Percentiles rank a stretch among this genome's conserved stretches.
phyloP scores from a whole-genome alignment of 2,888 invertebrate genomes.

The Cerceris ruficornis region DNA sequence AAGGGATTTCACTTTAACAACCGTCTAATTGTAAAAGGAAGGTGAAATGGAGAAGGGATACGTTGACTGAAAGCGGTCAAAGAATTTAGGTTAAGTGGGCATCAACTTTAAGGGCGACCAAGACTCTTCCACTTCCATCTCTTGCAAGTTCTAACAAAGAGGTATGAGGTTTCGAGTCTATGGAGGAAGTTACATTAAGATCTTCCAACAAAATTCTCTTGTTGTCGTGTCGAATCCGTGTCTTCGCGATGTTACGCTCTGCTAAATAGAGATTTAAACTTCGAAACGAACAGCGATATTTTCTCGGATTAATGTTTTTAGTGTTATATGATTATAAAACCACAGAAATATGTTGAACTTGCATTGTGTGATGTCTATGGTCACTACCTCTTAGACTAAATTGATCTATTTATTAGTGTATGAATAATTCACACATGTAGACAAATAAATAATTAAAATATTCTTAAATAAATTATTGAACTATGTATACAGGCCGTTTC shows the following conservation, averaged over 20 bases:
- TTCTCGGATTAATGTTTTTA: not conserved
- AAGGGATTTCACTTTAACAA: conserved; percentile 5
- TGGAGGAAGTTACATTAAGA: conserved; percentile 14
- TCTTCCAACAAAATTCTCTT: not conserved
- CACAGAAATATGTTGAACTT: too few species aligned
- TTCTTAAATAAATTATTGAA: too few species aligned
- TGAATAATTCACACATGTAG: not conserved
- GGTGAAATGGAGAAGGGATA: conserved; percentile 28
- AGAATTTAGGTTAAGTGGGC: conserved; percentile 70
- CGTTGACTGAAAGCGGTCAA: conserved; percentile 54
- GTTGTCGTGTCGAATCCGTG: not conserved
- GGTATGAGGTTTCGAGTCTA: not conserved
- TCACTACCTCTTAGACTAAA: too few species aligned
- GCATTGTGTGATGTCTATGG: too few species aligned
- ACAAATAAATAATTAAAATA: too few species aligned
- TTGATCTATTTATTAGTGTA: not conserved
- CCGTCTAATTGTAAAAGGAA: conserved; percentile 33
- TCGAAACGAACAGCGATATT: not conserved
- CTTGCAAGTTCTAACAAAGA: conserved; percentile 37
- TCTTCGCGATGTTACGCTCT: not conserved
- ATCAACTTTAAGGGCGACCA: conserved; percentile 65
- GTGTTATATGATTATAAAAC: too few species aligned
- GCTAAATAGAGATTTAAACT: not conserved
- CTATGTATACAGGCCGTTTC: too few species aligned
- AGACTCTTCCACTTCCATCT: conserved; percentile 44